Conservation (phyloP, 2,113 vertebrate genomes). For the Albula goreensis region DNA sequence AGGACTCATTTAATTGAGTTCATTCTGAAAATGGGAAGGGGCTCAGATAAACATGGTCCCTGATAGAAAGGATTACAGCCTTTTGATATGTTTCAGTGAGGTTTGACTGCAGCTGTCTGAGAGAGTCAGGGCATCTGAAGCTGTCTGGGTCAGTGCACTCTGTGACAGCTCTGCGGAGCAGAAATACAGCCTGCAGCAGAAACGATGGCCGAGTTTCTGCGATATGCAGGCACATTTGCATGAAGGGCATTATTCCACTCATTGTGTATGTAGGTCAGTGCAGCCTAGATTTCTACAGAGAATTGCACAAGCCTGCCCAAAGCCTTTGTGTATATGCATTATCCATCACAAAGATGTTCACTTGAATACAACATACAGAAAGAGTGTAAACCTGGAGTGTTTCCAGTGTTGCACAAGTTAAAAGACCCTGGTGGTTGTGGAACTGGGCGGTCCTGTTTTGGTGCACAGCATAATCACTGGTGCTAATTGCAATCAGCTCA, state of each 20-base stretch:
- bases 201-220: not conserved
- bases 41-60: not conserved
- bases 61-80: not conserved
- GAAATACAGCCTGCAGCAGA: not conserved
- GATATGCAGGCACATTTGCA: not conserved
- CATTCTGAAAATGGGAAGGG: not conserved
- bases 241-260: slow-evolving; percentile 6
- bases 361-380: not conserved
- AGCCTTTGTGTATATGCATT: not conserved
- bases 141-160: not conserved
- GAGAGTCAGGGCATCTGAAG: not conserved
- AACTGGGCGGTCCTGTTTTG: not conserved
- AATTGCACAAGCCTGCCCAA: not conserved
- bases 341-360: not conserved
- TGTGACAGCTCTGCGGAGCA: not conserved
- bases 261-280: slow-evolving; percentile 16
- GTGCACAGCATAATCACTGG: not conserved
- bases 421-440: not conserved
- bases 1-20: not conserved
- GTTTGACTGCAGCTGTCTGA: not conserved
- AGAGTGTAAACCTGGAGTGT: not conserved
- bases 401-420: not conserved
- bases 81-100: not conserved
- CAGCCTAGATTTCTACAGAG: not conserved
- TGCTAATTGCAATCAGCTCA: not conserved